A percentile compares a stretch with the other conserved stretches of the same genome.
Evolutionary conservation across 2,797 vertebrate genomes (phyloP).

Genomic region (Rhabdophis nuchalis): DNA sequence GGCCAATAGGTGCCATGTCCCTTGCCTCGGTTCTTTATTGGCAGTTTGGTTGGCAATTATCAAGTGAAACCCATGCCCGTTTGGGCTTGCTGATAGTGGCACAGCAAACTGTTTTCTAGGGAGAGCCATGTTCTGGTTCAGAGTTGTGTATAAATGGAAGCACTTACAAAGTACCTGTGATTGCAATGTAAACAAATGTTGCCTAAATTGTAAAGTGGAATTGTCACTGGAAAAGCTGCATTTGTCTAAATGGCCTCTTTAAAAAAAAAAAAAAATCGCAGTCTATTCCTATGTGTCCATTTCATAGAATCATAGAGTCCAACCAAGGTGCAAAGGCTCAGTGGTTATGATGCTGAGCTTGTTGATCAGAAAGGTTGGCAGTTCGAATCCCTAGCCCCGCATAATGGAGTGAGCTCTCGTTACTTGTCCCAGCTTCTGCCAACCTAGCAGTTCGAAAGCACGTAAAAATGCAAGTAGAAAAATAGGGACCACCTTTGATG

Average conservation of each 20-base stretch:
- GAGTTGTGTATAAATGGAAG: not conserved
- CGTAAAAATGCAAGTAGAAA: too few relatives aligned
- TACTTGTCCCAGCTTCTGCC: too few relatives aligned
- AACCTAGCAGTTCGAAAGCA: too few relatives aligned
- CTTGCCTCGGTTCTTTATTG: not conserved
- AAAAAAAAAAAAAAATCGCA: not conserved
- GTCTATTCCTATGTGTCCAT: not conserved
- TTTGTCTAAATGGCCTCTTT: not conserved
- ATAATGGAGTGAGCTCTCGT: too few relatives aligned
- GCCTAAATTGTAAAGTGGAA: not conserved
- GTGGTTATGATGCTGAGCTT: too few relatives aligned
- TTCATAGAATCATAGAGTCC: not conserved
- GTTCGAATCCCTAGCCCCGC: too few relatives aligned
- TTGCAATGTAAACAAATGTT: not conserved
- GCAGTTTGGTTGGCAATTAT: constrained; percentile 1
- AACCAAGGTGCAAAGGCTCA: too few relatives aligned
- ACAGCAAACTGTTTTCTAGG: not conserved
- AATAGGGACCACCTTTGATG: too few relatives aligned
- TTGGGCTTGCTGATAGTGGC: not conserved
- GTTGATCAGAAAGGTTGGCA: too few relatives aligned
- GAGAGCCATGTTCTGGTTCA: not conserved
- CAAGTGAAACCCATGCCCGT: not conserved
- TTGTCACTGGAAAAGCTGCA: not conserved
- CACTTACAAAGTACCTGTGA: not conserved
- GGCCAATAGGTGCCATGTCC: not conserved